A percentile compares a stretch with the other conserved stretches of the same genome.
Evolutionary conservation across 30 jellyfish, hydroid and myxozoan genomes (phyloP).

Genomic region (Haliclystus octoradiatus): DNA sequence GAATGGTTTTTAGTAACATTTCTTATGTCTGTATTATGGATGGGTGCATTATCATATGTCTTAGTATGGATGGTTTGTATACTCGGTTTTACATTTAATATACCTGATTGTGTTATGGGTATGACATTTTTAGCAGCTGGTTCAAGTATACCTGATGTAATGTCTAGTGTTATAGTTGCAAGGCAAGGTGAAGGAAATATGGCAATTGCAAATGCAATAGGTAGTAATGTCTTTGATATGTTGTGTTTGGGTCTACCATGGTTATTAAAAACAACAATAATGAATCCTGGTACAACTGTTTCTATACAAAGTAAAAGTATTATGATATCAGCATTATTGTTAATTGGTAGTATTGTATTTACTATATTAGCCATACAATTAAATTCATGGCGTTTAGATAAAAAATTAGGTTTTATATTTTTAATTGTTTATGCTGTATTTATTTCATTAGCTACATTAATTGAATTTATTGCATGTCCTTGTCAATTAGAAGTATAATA

Average conservation of each 20-base stretch:
- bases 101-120: slow-evolving; percentile 99
- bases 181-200: slow-evolving; percentile 98
- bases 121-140: slow-evolving; percentile 99
- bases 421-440: slow-evolving; percentile 67
- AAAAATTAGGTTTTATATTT: slow-evolving; percentile 75
- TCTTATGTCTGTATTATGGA: slow-evolving; percentile 92
- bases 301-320: slow-evolving; percentile 72
- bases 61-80: slow-evolving; percentile 99
- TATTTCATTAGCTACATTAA: slow-evolving; percentile 81
- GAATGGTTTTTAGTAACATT: slow-evolving; percentile 89
- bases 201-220: slow-evolving; percentile 98
- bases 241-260: slow-evolving; percentile 97
- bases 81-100: slow-evolving; percentile 80
- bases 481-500: slow-evolving; percentile 63
- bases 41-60: slow-evolving; percentile 87
- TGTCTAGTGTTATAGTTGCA: slow-evolving; percentile 97
- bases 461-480: slow-evolving; percentile 96
- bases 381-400: slow-evolving; percentile 85
- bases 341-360: slow-evolving; percentile 84
- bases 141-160: slow-evolving; percentile 97
- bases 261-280: slow-evolving; percentile 76
- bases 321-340: slow-evolving; percentile 81
- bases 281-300: slow-evolving; percentile 75
- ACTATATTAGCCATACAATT: slow-evolving; percentile 78
- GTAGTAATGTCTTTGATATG: slow-evolving; percentile 98